Base-by-base conservation (phyloP, 2,797 vertebrate species). In the Carcharodon carcharias region DNA sequence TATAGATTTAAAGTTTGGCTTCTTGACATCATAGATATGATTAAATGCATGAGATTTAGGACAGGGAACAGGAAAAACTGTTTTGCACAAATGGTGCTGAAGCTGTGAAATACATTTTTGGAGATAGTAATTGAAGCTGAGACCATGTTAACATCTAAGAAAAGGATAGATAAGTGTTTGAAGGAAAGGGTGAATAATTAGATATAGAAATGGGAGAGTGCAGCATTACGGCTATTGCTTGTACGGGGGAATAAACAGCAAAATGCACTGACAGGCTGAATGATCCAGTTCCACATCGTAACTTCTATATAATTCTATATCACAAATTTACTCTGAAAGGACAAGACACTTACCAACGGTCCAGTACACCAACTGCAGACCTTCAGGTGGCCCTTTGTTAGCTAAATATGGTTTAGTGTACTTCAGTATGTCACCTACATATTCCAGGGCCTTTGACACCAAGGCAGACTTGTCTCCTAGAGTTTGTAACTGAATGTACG, bases 381-480 rank as follows among this genome's bases (percentile, higher is more conserved):
- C 99, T 97, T 99, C 98, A 61, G 97, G 97, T 63, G 97, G 98
- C 96, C 98, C 98, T 97, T 98, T 99, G 96, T 97, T 98, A 96
- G 98, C 97, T 96, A 99, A 97, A 95, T 99, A 99, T 2, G 99
- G 99, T 97, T 99, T 99, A 92, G 99, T 98, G 5, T 99, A 98
- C 97, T 99, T 99, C 96, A 99, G 97, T 96, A 99, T 97, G 97
- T 99, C 99, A 96, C 99, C 99, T 28, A 99, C 97, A 97, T 99
- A 99, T 96, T 98, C 98, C 97, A 99, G 98, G 71, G 98, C 98
- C 97, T 98, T 98, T 97, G 98, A 97, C 94, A 98, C 98, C 98
- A 99, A 98, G 96, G 98, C 97, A 96, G 98, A 98, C 96, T 99
- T 99, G 97, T 99, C 99, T 82, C 98, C 96, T 96, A 99, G 96